Conservation (phyloP, 1,140 invertebrate genomes). For the Eriocheir sinensis region DNA sequence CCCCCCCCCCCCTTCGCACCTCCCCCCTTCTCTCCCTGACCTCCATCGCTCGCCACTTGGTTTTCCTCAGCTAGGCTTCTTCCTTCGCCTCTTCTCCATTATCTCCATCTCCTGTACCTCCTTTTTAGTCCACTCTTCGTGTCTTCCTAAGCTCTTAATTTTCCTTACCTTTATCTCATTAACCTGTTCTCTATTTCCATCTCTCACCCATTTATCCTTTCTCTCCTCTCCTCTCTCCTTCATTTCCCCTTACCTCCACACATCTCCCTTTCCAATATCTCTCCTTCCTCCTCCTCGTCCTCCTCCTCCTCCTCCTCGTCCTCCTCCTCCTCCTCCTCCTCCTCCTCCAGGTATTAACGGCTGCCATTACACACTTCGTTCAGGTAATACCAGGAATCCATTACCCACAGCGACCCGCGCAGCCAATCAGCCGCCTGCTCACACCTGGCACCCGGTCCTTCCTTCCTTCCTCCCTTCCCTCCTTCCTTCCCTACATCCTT, state of each 20-base stretch:
- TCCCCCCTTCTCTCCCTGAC: too few relatives aligned
- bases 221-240: background rate
- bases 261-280: too few relatives aligned
- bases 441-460: background rate
- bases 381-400: constrained; percentile 16
- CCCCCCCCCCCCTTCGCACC: too few relatives aligned
- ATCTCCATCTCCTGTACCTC: background rate
- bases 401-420: background rate
- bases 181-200: background rate
- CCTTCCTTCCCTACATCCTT: background rate
- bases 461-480: background rate
- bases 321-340: background rate
- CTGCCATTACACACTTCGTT: background rate
- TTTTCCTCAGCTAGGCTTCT: too few relatives aligned
- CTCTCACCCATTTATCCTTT: background rate
- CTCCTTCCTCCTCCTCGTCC: too few relatives aligned
- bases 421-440: background rate
- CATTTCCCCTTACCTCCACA: background rate
- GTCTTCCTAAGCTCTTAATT: too few relatives aligned
- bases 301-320: background rate
- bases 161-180: background rate
- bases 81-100: background rate
- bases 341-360: background rate
- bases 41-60: too few relatives aligned
- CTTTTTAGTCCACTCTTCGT: background rate